Evolutionary conservation across 30 jellyfish, hydroid and myxozoan species (phyloP), one percentile per base, ranked within the genome.

Genomic region (Pelagia noctiluca): DNA sequence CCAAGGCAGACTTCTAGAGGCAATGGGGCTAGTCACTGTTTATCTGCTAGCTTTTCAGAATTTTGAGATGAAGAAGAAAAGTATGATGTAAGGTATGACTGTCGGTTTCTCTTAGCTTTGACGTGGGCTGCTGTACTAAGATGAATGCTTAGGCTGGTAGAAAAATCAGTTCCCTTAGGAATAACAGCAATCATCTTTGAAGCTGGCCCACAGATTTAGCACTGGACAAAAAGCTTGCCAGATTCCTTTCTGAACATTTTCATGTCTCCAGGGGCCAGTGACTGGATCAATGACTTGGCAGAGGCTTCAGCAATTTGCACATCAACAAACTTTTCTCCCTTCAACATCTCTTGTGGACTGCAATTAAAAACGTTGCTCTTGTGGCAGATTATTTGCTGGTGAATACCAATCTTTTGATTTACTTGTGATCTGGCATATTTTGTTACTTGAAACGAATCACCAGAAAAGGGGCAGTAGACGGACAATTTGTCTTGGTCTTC

Each of bases 271-370:
- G 57, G 57, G 16, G 57, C 57, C 57, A 42, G 16, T 42, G 57
- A 42, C 57, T 42, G 57, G 57, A 42, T 42, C 57, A 42, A 42
- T 42, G 57, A 42, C 57, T 42, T 42, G 57, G 57, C 57, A 42
- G 57, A 42, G 57, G 57, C 57, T 16, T 42, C 57, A 42, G 57
- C 57, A 42, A 42, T 42, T 42, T 42, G 57, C 57, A 42, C 57
- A 42, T 42, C 57, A 42, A 42, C 57, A 42, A 42, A 5, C 16
- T 42, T 42, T 42, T 42, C 57, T 42, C 57, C 57, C 8, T 42
- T 42, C 57, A 42, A 42, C 57, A 5, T 42, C 57, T 42, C 57
- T 42, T 42, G 57, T 42, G 57, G 57, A 42, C 57, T 42, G 57
- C 57, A 42, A 42, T 42, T 42, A 42, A 42, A 42, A 42, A 42